A percentile compares a stretch with the other conserved stretches of the same genome.
These are phyloP conservation scores for Lanius ludovicianus DNA, from an alignment of 2,113 vertebrate genomes.

Conservation along the genomic window DNA sequence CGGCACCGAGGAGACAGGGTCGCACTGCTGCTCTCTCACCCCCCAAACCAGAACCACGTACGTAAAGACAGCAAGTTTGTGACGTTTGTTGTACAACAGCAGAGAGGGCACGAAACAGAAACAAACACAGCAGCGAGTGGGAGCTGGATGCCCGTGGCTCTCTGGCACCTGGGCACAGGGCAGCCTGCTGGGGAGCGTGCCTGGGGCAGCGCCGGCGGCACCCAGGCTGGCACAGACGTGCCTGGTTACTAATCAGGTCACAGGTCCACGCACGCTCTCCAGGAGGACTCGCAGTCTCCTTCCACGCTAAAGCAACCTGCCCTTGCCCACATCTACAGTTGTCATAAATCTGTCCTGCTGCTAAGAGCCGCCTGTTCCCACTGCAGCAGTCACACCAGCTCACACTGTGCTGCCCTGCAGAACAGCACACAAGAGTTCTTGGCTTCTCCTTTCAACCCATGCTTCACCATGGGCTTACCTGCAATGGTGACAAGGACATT, in stretches of 20 bases:
- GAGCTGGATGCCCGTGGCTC: background rate
- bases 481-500: background rate
- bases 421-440: background rate
- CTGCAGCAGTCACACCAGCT: background rate
- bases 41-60: background rate
- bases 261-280: background rate
- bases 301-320: background rate
- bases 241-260: background rate
- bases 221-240: background rate
- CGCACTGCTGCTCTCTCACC: background rate
- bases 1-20: fast-evolving
- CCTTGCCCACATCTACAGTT: background rate
- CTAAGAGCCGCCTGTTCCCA: background rate
- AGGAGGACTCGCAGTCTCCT: background rate
- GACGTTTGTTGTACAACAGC: background rate
- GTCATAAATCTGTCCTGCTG: background rate
- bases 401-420: background rate
- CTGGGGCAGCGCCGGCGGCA: fast-evolving
- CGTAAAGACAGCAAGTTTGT: background rate
- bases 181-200: background rate
- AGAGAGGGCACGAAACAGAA: background rate
- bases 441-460: background rate
- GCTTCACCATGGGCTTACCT: background rate
- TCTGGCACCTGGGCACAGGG: background rate
- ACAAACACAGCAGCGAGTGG: fast-evolving